Base-by-base conservation (phyloP, 1,140 invertebrate species). In the Pygmarrhopalites habei region DNA sequence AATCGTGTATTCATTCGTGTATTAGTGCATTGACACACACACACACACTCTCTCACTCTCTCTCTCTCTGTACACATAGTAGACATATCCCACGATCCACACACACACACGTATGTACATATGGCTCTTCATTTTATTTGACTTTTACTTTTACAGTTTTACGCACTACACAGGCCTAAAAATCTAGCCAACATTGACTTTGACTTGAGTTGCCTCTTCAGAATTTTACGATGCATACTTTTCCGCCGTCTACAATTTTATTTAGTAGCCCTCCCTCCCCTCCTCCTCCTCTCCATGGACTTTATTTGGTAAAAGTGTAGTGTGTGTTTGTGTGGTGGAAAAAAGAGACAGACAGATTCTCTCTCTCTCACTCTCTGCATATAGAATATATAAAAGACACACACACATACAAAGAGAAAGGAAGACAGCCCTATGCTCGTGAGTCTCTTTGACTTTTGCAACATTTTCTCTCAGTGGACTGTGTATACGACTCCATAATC, bases 1-100 rank as follows among this genome's bases (percentile, higher is more conserved):
- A 59, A 64, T 64, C 62, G 30, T 59, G 19, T 58, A 47, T 58
- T 58, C 56, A 58, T 58, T 58, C 35, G 35, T 58, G 7, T 23
- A 12, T 35, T 41, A 56, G 28, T 52, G 15, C 32, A 15, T 35
- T 15, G 5, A 5, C 49, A 52, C 19, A 28, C 4, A 52, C 23
- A 23, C 5, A 35, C 5, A 35, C 32, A 35, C 32, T n/a, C n/a
- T n/a, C n/a, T n/a, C n/a, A n/a, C n/a, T n/a, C n/a, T n/a, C n/a
- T n/a, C n/a, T n/a, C n/a, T n/a, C n/a, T n/a, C n/a, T n/a, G n/a
- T n/a, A n/a, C n/a, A n/a, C n/a, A n/a, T n/a, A n/a, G n/a, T n/a
- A n/a, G n/a, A n/a, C n/a, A n/a, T n/a, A n/a, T n/a, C n/a, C n/a
- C n/a, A n/a, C n/a, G n/a, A n/a, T 49, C 46, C 46, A 15, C 10